phyloP scores from a whole-genome alignment of 2,113 vertebrate species.

The Caloenas nicobarica region DNA sequence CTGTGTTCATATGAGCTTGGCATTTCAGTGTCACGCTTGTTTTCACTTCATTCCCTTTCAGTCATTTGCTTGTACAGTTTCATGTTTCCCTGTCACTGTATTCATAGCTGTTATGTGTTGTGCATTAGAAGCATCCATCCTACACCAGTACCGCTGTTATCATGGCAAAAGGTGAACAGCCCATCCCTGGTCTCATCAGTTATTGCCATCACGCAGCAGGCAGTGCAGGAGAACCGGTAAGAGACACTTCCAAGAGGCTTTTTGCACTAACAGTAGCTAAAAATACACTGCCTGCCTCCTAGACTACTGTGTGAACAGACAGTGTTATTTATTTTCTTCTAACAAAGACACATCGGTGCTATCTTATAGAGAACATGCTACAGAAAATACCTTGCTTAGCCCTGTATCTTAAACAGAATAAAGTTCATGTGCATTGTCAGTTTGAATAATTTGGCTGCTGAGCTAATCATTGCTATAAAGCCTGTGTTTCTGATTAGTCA shows the following conservation, averaged over 20 bases:
- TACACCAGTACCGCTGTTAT: slow-evolving; percentile 86
- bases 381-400: not conserved
- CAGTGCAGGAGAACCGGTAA: slow-evolving; percentile 86
- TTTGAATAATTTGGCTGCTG: slow-evolving; percentile 23
- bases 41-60: slow-evolving; percentile 63
- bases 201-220: slow-evolving; percentile 86
- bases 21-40: slow-evolving; percentile 63
- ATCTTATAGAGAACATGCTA: not conserved
- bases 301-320: slow-evolving; percentile 22
- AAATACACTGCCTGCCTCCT: slow-evolving; percentile 58
- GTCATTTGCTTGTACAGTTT: slow-evolving; percentile 73
- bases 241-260: slow-evolving; percentile 70
- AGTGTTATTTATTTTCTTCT: slow-evolving; percentile 43
- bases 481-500: slow-evolving; percentile 6
- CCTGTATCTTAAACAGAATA: not conserved
- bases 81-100: slow-evolving; percentile 73
- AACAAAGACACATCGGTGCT: slow-evolving; percentile 9
- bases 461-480: slow-evolving; percentile 15
- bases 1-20: slow-evolving; percentile 51
- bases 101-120: slow-evolving; percentile 83
- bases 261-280: slow-evolving; percentile 65
- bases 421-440: not conserved
- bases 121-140: slow-evolving; percentile 90
- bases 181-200: slow-evolving; percentile 86
- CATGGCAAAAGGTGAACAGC: slow-evolving; percentile 91